Evolutionary conservation across 2,888 invertebrate species (phyloP).

Genomic region (Caprella mutica): DNA sequence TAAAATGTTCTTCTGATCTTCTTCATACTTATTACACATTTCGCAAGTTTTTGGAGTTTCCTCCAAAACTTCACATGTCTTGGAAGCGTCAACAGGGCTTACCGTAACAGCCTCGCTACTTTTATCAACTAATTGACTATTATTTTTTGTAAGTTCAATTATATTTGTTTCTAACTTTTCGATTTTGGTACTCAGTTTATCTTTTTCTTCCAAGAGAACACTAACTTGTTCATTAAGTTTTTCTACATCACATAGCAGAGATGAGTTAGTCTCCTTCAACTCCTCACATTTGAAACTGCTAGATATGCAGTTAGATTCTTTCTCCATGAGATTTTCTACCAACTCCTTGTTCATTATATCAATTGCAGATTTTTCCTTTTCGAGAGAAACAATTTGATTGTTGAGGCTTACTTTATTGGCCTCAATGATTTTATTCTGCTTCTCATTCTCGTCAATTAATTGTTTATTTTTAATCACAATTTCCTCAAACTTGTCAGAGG

Average conservation of each 20-base stretch:
- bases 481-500: too few species aligned
- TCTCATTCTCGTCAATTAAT: neutral
- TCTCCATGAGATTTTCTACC: neutral
- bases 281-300: neutral
- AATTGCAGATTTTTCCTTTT: neutral
- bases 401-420: too few species aligned
- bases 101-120: too few species aligned
- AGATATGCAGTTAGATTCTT: neutral
- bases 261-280: neutral
- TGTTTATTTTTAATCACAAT: neutral
- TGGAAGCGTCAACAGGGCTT: too few species aligned
- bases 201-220: slow-evolving; percentile 38
- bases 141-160: too few species aligned
- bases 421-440: too few species aligned
- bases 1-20: slow-evolving; percentile 23
- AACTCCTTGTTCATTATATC: neutral
- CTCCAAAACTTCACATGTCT: too few species aligned
- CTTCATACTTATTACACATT: slow-evolving; percentile 37
- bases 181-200: too few species aligned
- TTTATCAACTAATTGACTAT: too few species aligned
- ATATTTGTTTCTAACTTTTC: too few species aligned
- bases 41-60: too few species aligned
- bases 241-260: neutral
- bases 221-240: slow-evolving; percentile 8
- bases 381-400: neutral